Evolutionary conservation across 2,113 vertebrate genomes (phyloP).

Genomic region (Psittacula cyanocephala): DNA sequence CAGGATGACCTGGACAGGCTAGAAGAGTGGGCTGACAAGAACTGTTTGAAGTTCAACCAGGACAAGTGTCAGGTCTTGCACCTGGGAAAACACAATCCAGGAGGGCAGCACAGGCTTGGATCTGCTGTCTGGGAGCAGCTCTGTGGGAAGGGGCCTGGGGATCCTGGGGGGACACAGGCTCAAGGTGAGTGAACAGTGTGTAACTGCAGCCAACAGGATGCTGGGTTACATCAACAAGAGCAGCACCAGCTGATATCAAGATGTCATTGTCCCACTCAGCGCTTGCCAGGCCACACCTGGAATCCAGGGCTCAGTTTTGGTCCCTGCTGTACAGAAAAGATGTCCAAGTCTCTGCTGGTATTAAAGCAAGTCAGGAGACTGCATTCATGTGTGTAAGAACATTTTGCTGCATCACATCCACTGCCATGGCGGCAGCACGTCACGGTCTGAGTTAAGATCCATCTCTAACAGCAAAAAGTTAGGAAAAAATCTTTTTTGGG

Average conservation of each 20-base stretch:
- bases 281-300: neutral
- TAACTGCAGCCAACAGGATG: neutral
- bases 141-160: neutral
- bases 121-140: neutral
- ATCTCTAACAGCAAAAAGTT: neutral
- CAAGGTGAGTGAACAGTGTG: neutral
- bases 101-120: neutral
- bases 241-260: neutral
- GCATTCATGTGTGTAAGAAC: neutral
- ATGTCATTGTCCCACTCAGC: neutral
- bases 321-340: neutral
- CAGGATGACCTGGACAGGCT: neutral
- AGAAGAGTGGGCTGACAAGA: neutral
- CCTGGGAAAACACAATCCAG: neutral
- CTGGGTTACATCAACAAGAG: neutral
- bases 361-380: neutral
- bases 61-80: neutral
- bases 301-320: neutral
- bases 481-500: neutral
- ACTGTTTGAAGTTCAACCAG: neutral
- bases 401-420: rapidly evolving
- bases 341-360: neutral
- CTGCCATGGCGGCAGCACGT: rapidly evolving
- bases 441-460: neutral
- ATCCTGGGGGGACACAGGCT: neutral